Percentiles rank a stretch among this genome's conserved stretches.
phyloP scores from a whole-genome alignment of 2,113 vertebrate species.

The Polypterus bichir region DNA sequence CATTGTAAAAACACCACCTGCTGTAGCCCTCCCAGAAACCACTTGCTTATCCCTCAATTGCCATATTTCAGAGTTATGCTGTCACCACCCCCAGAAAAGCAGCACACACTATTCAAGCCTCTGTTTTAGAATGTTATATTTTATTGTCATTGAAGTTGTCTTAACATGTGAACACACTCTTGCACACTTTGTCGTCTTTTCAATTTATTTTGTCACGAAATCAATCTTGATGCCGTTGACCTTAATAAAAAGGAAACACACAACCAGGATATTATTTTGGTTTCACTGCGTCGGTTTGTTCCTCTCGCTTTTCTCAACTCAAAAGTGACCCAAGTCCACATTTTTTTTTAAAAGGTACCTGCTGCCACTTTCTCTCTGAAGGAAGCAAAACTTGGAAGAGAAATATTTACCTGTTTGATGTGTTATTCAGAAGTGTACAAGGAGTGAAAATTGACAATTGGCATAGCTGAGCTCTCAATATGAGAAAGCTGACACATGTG shows the following conservation, averaged over 20 bases:
- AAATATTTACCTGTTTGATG: conserved; percentile 34
- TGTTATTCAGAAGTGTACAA: conserved; percentile 23
- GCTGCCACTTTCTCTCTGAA: conserved; percentile 71
- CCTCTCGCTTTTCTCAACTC: conserved; percentile 60
- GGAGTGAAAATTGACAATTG: conserved; percentile 68
- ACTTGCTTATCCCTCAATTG: too few relatives aligned
- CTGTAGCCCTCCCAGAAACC: too few relatives aligned
- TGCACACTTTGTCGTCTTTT: conserved; percentile 55
- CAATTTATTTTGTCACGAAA: conserved; percentile 40
- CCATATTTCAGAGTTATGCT: too few relatives aligned
- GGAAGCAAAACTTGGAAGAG: conserved; percentile 39
- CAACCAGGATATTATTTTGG: conserved; percentile 43
- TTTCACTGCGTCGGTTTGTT: conserved; percentile 36
- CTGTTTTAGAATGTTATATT: conserved; percentile 74
- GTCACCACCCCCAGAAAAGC: background rate
- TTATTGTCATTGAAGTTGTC: conserved; percentile 94
- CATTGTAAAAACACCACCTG: too few relatives aligned
- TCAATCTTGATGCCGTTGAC: conserved; percentile 38
- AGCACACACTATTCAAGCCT: background rate
- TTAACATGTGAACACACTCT: conserved; percentile 76
- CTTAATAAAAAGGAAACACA: conserved; percentile 52
- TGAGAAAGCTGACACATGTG: conserved; percentile 99
- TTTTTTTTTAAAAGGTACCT: conserved; percentile 61
- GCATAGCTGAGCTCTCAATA: conserved; percentile 99
- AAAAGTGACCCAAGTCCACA: conserved; percentile 76